Conservation (phyloP, 2,113 vertebrate genomes). For the Agapornis roseicollis region DNA sequence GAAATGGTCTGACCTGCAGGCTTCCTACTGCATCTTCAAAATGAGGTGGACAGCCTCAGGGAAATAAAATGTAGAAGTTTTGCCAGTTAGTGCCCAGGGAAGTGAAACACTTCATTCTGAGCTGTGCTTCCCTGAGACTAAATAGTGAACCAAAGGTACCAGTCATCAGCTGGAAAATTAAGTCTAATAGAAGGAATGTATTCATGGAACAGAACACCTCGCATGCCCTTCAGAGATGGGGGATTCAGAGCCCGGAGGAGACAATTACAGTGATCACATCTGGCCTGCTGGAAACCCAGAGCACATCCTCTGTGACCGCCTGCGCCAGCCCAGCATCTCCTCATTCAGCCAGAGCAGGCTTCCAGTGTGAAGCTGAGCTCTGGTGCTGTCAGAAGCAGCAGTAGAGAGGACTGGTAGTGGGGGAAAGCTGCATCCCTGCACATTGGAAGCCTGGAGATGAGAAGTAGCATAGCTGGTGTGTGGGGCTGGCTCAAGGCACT, state of each 20-base stretch:
- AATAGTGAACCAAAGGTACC: neutral
- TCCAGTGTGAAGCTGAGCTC: accelerated
- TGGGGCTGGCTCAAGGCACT: neutral
- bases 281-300: too few relatives aligned
- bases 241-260: neutral
- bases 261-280: too few relatives aligned
- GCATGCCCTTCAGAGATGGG: neutral
- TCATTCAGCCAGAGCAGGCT: neutral
- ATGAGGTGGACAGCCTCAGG: neutral
- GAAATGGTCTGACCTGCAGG: neutral
- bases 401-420: accelerated
- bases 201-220: neutral
- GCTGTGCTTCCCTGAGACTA: neutral
- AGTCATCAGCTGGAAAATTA: neutral
- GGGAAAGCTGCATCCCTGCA: neutral
- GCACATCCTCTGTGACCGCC: neutral
- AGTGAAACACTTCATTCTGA: neutral
- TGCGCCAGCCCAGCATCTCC: neutral
- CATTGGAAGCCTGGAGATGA: neutral
- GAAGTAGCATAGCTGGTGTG: neutral
- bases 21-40: neutral
- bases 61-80: neutral
- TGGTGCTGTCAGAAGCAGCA: neutral
- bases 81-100: neutral
- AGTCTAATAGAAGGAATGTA: neutral